These are phyloP conservation scores for Apistogramma diplotaenia DNA, from an alignment of 2,113 vertebrate genomes.

Conservation along the genomic window DNA sequence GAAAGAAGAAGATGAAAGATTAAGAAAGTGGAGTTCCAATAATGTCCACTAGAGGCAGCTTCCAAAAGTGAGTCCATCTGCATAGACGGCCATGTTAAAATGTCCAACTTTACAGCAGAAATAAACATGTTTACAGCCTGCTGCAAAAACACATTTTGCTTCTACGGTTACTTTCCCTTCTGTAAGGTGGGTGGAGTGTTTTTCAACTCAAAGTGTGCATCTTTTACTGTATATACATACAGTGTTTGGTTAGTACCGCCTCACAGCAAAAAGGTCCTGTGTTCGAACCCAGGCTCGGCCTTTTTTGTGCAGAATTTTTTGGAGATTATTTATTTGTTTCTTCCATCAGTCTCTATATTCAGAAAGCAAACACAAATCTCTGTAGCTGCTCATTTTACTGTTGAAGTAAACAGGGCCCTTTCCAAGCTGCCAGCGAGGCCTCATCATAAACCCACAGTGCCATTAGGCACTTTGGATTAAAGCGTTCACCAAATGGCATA, in stretches of 20 bases:
- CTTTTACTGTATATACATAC: too few species aligned
- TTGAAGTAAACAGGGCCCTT: background rate
- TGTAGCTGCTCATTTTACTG: background rate
- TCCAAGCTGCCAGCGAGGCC: background rate
- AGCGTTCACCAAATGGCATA: conserved; percentile 36
- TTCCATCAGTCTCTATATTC: background rate
- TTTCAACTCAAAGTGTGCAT: too few species aligned
- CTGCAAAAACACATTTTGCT: too few species aligned
- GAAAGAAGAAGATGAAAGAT: background rate
- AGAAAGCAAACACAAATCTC: background rate
- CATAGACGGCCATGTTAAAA: background rate
- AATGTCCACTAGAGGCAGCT: background rate
- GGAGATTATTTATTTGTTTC: too few species aligned
- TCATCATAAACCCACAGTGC: background rate
- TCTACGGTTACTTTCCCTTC: too few species aligned
- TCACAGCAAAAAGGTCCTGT: too few species aligned
- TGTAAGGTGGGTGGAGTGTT: too few species aligned
- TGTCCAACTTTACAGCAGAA: too few species aligned
- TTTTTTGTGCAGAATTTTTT: too few species aligned
- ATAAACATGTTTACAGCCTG: too few species aligned
- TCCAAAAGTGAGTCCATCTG: background rate
- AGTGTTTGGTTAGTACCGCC: too few species aligned
- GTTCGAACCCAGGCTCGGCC: too few species aligned
- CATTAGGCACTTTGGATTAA: conserved; percentile 2
- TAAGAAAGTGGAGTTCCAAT: background rate